Percentiles rank a stretch among this genome's conserved stretches.
Conservation (phyloP, 2,888 invertebrate genomes). For the Lepidocyrtoides sp. region DNA sequence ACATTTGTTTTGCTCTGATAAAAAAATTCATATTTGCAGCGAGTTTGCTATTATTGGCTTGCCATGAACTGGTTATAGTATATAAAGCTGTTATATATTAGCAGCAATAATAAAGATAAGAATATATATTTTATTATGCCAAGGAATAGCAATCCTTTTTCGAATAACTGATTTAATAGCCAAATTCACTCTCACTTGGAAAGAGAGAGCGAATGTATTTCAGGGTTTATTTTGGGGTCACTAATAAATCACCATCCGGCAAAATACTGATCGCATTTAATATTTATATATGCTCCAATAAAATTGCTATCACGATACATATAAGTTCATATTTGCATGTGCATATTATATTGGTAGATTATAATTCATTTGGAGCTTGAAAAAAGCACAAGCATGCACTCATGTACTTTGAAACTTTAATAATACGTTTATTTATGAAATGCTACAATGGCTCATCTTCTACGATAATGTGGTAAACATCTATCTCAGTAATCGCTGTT, state of each 20-base stretch:
- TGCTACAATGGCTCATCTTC: neutral
- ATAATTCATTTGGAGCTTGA: neutral
- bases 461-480: too few relatives aligned
- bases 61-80: neutral
- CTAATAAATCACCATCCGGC: conserved; percentile 64
- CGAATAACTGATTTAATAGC: conserved; percentile 67
- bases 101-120: too few relatives aligned
- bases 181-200: conserved; percentile 47
- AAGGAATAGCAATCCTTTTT: conserved; percentile 47
- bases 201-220: conserved; percentile 9
- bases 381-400: too few relatives aligned
- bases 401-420: too few relatives aligned
- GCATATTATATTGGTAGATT: too few relatives aligned
- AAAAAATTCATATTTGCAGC: too few relatives aligned
- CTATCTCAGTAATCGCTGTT: neutral
- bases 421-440: neutral
- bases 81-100: conserved; percentile 32
- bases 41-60: too few relatives aligned
- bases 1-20: too few relatives aligned
- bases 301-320: neutral
- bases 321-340: neutral
- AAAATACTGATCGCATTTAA: conserved; percentile 60
- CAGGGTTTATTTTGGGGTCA: conserved; percentile 53
- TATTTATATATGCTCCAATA: neutral
- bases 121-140: conserved; percentile 23